phyloP scores from a whole-genome alignment of 2,113 vertebrate genomes.

The Xenus cinereus region DNA sequence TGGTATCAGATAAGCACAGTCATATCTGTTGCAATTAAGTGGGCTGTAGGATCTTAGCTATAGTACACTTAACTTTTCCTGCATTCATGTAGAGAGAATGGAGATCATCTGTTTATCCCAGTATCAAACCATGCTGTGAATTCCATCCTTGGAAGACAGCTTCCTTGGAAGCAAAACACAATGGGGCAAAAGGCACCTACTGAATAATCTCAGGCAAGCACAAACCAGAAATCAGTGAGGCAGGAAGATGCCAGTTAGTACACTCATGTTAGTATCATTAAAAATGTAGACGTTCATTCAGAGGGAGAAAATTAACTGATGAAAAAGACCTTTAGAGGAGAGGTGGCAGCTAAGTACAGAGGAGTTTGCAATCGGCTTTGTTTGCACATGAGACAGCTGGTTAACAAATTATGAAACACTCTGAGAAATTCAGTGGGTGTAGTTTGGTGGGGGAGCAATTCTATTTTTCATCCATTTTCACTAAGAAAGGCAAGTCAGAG shows the following conservation, averaged over 20 bases:
- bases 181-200: not conserved
- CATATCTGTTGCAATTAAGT: not conserved
- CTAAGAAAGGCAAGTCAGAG: not conserved
- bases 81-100: not conserved
- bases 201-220: not conserved
- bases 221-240: not conserved
- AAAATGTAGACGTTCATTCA: not conserved
- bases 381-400: conserved; percentile 11
- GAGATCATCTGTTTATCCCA: not conserved
- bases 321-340: conserved; percentile 32
- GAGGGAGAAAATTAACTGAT: conserved; percentile 40
- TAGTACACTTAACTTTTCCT: not conserved
- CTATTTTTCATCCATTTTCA: not conserved
- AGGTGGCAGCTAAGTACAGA: not conserved
- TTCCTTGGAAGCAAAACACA: not conserved
- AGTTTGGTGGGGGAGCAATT: not conserved
- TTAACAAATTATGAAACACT: conserved; percentile 24
- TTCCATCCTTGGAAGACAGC: not conserved
- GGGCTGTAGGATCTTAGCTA: not conserved
- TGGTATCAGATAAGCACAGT: not conserved
- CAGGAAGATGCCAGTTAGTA: not conserved
- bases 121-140: not conserved
- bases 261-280: not conserved
- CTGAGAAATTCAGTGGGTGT: not conserved
- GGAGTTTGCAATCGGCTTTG: conserved; percentile 25